Conservation (phyloP, 1,140 invertebrate genomes). For the Drosophila subpulchrella region DNA sequence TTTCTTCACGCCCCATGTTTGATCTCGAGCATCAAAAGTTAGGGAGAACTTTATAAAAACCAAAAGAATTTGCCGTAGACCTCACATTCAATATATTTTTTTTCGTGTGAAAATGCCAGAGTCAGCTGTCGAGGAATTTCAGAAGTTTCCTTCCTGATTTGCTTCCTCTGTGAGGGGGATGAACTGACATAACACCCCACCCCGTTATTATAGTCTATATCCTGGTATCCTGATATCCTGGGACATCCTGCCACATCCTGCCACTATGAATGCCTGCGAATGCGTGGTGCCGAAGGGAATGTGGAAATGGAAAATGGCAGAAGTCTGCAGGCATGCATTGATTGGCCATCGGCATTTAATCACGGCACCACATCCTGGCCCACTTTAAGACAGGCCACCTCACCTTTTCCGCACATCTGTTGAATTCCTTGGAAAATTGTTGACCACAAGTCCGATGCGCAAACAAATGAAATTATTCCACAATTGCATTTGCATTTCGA, state of each 20-base stretch:
- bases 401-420: not conserved
- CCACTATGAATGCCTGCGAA: constrained; percentile 22
- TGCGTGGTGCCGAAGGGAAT: constrained; percentile 6
- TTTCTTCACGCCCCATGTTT: not conserved
- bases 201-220: not conserved
- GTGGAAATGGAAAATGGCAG: constrained; percentile 13
- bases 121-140: constrained; percentile 55
- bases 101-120: constrained; percentile 49
- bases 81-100: not conserved
- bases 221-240: constrained; percentile 8
- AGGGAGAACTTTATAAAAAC: not conserved
- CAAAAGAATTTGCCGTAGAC: not conserved
- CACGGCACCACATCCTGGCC: constrained; percentile 29
- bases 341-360: constrained; percentile 69
- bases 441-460: constrained; percentile 2
- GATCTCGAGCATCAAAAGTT: not conserved
- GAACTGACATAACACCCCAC: not conserved
- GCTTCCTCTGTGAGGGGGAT: constrained; percentile 21
- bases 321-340: constrained; percentile 50
- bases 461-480: constrained; percentile 37
- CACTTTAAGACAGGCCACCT: not conserved
- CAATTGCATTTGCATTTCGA: constrained; percentile 30
- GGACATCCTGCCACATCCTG: constrained; percentile 3
- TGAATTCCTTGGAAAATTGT: constrained; percentile 21
- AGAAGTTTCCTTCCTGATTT: constrained; percentile 56